Evolutionary conservation across 1,140 invertebrate species (phyloP).

Genomic region (Heterodera carotae): DNA sequence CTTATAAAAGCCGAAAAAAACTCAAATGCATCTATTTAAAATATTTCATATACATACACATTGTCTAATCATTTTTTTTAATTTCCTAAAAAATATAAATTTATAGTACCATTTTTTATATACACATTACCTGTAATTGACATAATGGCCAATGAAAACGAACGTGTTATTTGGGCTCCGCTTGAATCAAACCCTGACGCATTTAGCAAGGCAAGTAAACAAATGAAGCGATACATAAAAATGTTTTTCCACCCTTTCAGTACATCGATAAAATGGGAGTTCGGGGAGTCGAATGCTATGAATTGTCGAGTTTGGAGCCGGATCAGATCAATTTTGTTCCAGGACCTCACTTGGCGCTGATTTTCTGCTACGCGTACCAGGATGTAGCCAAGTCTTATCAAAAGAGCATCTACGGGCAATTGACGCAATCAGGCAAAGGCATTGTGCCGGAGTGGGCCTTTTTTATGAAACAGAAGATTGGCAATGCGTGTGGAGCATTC

Average conservation of each 20-base stretch:
- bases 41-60: too few species aligned
- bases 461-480: conserved; percentile 86
- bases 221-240: conserved; percentile 26
- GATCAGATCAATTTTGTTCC: conserved; percentile 47
- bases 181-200: conserved; percentile 56
- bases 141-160: conserved; percentile 1
- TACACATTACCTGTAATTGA: too few species aligned
- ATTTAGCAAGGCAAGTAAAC: conserved; percentile 46
- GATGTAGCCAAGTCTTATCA: conserved; percentile 39
- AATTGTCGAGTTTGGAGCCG: conserved; percentile 52
- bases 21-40: too few species aligned
- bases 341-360: conserved; percentile 48
- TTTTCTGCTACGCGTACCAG: conserved; percentile 52
- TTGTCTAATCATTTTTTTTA: too few species aligned
- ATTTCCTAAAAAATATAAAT: too few species aligned
- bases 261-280: conserved; percentile 51
- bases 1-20: too few species aligned
- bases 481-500: conserved; percentile 93
- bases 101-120: too few species aligned
- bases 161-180: conserved; percentile 40
- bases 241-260: conserved; percentile 43
- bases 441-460: conserved; percentile 73
- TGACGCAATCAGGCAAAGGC: conserved; percentile 2
- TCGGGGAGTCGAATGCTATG: conserved; percentile 42
- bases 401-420: conserved; percentile 25